phyloP scores from a whole-genome alignment of 2,888 invertebrate species.

The Eupsilia transversa region DNA sequence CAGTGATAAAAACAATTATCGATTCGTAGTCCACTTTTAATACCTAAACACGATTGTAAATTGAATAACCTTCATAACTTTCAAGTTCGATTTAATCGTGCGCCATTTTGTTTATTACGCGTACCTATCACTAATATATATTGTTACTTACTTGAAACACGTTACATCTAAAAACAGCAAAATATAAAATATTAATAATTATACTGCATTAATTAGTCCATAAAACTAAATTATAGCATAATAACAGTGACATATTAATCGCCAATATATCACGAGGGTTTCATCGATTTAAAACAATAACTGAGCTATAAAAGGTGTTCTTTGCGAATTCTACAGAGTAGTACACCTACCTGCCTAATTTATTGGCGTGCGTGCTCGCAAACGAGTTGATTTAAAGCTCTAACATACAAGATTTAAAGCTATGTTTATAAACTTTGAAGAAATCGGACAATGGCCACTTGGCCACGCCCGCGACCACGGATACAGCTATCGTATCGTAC shows the following conservation, averaged over 20 bases:
- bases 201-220: conserved; percentile 71
- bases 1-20: conserved; percentile 56
- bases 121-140: conserved; percentile 45
- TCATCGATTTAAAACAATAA: conserved; percentile 71
- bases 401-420: conserved; percentile 71
- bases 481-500: conserved; percentile 32
- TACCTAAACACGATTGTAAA: conserved; percentile 52
- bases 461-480: conserved; percentile 40
- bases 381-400: conserved; percentile 71
- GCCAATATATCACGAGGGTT: conserved; percentile 56
- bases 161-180: conserved; percentile 37
- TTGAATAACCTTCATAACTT: conserved; percentile 64
- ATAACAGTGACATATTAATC: conserved; percentile 72
- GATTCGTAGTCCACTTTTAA: conserved; percentile 51
- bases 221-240: conserved; percentile 73
- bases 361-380: conserved; percentile 68
- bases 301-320: conserved; percentile 58
- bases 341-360: conserved; percentile 71
- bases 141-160: conserved; percentile 32
- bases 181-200: conserved; percentile 70
- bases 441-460: conserved; percentile 50
- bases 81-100: conserved; percentile 60
- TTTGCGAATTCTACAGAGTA: conserved; percentile 63
- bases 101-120: conserved; percentile 61
- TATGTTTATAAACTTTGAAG: conserved; percentile 66